These are phyloP conservation scores for Tetranychus urticae DNA, from an alignment of 1,140 invertebrate species.

Conservation along the genomic window DNA sequence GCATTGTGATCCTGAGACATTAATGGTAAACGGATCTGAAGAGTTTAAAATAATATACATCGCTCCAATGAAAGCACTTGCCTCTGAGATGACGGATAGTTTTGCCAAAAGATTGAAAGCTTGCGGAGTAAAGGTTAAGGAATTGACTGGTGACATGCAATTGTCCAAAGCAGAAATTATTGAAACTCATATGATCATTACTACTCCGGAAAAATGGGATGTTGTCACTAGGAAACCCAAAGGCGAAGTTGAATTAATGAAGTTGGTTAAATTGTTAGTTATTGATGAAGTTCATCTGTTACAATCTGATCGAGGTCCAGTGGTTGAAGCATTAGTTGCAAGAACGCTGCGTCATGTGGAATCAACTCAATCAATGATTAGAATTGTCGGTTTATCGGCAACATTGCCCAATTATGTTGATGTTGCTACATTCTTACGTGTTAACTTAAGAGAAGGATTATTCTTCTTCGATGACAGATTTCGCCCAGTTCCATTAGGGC, in stretches of 20 bases:
- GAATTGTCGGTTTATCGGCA: conserved; percentile 90
- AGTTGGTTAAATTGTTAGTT: conserved; percentile 77
- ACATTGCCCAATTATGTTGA: conserved; percentile 95
- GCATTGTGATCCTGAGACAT: conserved; percentile 40
- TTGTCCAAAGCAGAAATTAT: conserved; percentile 80
- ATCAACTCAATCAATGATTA: conserved; percentile 81
- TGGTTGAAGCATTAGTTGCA: conserved; percentile 89
- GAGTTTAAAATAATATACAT: conserved; percentile 98
- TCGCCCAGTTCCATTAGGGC: conserved; percentile 75
- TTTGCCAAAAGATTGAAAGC: conserved; percentile 54
- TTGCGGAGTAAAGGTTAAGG: conserved; percentile 58
- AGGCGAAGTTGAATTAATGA: conserved; percentile 68
- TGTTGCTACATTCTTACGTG: conserved; percentile 75
- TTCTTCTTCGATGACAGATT: conserved; percentile 96
- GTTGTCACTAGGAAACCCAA: conserved; percentile 85
- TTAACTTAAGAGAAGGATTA: conserved; percentile 72
- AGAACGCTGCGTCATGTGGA: conserved; percentile 80
- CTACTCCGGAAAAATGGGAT: conserved; percentile 99
- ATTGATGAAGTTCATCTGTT: conserved; percentile 97
- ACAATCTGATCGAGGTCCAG: conserved; percentile 88
- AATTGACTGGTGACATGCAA: conserved; percentile 96
- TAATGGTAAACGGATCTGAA: conserved; percentile 46
- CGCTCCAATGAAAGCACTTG: conserved; percentile 96
- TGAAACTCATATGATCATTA: conserved; percentile 91
- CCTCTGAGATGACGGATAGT: conserved; percentile 89